Evolutionary conservation across 2,888 invertebrate species (phyloP).

Genomic region (Leucophenga maculata): DNA sequence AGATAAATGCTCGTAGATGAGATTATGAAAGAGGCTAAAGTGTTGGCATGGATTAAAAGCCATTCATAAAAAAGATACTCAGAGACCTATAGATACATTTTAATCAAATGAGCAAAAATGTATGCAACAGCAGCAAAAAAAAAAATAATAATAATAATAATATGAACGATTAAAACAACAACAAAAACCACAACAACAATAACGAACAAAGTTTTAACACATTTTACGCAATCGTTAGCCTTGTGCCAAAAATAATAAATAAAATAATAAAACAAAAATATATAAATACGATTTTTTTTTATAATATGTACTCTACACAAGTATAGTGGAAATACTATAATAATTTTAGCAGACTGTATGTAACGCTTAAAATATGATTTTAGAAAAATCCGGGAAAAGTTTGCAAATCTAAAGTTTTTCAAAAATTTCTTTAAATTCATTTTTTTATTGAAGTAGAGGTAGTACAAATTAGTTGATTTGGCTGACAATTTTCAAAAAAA

Average conservation of each 20-base stretch:
- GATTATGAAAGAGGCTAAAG: not conserved
- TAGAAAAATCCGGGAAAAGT: no score
- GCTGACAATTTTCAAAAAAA: no score
- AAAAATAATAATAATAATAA: slow-evolving; percentile 32
- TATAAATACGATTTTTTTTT: slow-evolving; percentile 38
- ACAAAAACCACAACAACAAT: slow-evolving; percentile 11
- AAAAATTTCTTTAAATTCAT: no score
- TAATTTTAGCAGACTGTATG: no score
- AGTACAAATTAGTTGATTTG: no score
- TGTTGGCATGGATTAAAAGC: no score
- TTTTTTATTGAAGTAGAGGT: no score
- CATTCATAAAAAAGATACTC: not conserved
- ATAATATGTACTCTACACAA: not conserved
- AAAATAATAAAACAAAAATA: slow-evolving; percentile 46
- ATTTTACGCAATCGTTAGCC: slow-evolving; percentile 59
- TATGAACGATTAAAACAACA: slow-evolving; percentile 23
- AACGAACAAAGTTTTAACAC: slow-evolving; percentile 33
- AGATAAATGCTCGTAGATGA: not conserved
- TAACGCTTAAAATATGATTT: no score
- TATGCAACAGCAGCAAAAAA: slow-evolving; percentile 31
- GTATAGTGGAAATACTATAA: no score
- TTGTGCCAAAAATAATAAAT: slow-evolving; percentile 59
- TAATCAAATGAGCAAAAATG: slow-evolving; percentile 32
- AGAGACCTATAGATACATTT: not conserved
- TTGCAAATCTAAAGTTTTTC: no score